Percentiles rank a stretch among this genome's conserved stretches.
phyloP scores from a whole-genome alignment of 2,888 invertebrate species.

The Pyrrhosoma nymphula region DNA sequence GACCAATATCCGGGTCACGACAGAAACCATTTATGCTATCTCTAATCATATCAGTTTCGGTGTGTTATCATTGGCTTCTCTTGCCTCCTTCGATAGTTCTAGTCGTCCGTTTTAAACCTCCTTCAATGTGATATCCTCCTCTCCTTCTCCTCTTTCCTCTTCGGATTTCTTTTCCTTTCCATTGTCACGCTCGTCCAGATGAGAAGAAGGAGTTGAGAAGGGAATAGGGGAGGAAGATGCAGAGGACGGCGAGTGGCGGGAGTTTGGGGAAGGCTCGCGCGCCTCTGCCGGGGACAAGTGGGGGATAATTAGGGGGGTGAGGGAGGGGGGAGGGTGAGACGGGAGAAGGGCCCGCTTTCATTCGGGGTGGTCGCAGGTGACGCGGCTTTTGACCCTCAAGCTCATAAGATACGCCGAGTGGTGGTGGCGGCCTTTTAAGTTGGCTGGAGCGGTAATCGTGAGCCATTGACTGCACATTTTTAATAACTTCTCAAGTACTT shows the following conservation, averaged over 20 bases:
- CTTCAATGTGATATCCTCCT: no score
- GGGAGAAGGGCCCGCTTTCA: neutral
- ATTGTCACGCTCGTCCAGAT: neutral
- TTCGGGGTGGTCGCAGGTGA: conserved; percentile 50
- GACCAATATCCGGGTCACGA: no score
- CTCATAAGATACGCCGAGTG: neutral
- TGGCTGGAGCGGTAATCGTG: no score
- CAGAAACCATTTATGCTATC: no score
- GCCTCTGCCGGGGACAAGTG: neutral
- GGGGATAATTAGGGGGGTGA: conserved; percentile 36
- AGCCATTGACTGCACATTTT: no score
- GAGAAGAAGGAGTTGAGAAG: neutral
- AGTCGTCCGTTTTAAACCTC: no score
- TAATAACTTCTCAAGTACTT: no score
- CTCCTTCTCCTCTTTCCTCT: neutral
- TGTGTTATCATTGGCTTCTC: no score
- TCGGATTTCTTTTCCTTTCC: neutral
- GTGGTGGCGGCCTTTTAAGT: conserved; percentile 17
- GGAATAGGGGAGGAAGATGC: no score
- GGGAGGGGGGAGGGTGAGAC: neutral
- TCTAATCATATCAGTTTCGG: no score
- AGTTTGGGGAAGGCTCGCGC: neutral
- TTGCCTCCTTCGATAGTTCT: no score
- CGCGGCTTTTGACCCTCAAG: conserved; percentile 11
- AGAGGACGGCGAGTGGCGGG: neutral